Evolutionary conservation across 2,888 invertebrate species (phyloP).

Genomic region (Neoaliturus tenellus): DNA sequence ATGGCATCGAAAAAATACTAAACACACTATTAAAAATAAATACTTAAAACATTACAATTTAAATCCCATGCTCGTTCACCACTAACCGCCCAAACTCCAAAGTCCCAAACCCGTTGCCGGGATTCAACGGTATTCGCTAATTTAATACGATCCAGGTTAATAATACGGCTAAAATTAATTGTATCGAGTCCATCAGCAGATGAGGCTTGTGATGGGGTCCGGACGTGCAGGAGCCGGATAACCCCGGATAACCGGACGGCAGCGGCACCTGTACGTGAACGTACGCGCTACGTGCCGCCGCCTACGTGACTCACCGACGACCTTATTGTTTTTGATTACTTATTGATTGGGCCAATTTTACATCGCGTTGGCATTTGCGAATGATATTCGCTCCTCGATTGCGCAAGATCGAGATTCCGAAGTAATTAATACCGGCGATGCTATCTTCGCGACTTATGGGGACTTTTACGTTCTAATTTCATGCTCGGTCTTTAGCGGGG

Average conservation of each 20-base stretch:
- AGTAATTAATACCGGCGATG: conserved; percentile 21
- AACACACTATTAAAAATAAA: too few species aligned
- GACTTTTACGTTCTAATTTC: conserved; percentile 11
- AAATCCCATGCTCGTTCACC: neutral
- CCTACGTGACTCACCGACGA: too few species aligned
- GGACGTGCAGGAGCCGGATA: neutral
- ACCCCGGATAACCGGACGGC: neutral
- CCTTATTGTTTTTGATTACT: conserved; percentile 43
- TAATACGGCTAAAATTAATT: conserved; percentile 27
- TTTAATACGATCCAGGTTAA: conserved; percentile 26
- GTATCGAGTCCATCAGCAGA: conserved; percentile 16
- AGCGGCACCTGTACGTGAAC: neutral
- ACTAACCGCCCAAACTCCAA: too few species aligned
- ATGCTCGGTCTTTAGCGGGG: neutral
- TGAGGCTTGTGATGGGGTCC: neutral
- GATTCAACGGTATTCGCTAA: conserved; percentile 33
- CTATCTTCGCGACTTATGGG: conserved; percentile 6
- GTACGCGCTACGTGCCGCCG: neutral
- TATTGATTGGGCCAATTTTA: conserved; percentile 38
- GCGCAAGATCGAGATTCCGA: conserved; percentile 15
- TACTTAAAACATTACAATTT: too few species aligned
- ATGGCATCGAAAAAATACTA: too few species aligned
- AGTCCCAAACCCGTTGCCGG: neutral
- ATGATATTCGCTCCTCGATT: conserved; percentile 32
- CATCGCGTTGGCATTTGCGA: conserved; percentile 39